A percentile compares a stretch with the other conserved stretches of the same genome.
phyloP scores from a whole-genome alignment of 2,888 invertebrate species.

The Ornithoptera priamus region DNA sequence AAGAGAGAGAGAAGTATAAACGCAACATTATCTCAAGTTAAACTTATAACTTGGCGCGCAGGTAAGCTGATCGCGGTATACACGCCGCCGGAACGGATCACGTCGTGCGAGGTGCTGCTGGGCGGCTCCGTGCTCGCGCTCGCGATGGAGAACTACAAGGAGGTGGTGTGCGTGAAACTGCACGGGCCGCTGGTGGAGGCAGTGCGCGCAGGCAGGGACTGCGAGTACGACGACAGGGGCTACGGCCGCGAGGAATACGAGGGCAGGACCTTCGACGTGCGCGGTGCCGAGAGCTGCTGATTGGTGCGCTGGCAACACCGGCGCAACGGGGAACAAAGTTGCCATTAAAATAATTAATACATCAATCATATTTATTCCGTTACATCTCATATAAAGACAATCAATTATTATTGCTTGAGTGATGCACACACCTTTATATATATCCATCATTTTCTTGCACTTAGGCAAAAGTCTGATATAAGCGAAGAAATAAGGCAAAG shows the following conservation, averaged over 20 bases:
- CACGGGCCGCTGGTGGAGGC: constrained; percentile 62
- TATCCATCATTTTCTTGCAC: too few species aligned
- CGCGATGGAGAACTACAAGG: constrained; percentile 83
- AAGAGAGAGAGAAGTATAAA: too few species aligned
- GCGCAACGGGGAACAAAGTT: neutral
- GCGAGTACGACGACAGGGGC: constrained; percentile 79
- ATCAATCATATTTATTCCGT: neutral
- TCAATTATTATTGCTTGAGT: too few species aligned
- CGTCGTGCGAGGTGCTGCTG: constrained; percentile 87
- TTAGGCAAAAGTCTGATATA: too few species aligned
- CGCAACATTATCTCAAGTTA: too few species aligned
- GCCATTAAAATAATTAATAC: constrained; percentile 15
- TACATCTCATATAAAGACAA: too few species aligned
- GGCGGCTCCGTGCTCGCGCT: constrained; percentile 86
- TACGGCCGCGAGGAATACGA: constrained; percentile 57
- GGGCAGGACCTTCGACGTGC: constrained; percentile 77
- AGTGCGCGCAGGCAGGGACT: constrained; percentile 57
- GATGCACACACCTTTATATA: too few species aligned
- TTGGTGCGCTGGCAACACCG: constrained; percentile 38
- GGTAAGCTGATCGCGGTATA: constrained; percentile 89
- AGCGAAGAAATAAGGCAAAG: too few species aligned
- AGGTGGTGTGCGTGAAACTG: constrained; percentile 83
- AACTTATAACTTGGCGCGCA: constrained; percentile 45
- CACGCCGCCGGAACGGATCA: constrained; percentile 86
- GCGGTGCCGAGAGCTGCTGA: constrained; percentile 65